Conservation (phyloP, 1,140 invertebrate genomes). For the Camponotus floridanus region DNA sequence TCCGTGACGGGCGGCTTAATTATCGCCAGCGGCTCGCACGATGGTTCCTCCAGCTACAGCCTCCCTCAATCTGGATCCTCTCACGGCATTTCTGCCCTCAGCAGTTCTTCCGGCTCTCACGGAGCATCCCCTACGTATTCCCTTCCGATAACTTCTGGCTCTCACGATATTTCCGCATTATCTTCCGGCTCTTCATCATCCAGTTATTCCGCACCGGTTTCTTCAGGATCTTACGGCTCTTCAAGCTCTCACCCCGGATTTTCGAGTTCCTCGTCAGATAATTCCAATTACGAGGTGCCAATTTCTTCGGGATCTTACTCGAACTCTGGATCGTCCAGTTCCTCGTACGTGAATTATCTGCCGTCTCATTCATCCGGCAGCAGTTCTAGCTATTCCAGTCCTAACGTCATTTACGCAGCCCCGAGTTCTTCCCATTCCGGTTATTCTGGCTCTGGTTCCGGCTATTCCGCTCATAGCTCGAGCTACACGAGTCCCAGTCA, state of each 20-base stretch:
- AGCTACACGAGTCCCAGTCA: constrained; percentile 57
- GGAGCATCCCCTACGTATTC: constrained; percentile 30
- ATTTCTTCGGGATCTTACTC: constrained; percentile 74
- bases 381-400: constrained; percentile 65
- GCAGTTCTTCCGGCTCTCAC: constrained; percentile 17
- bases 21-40: constrained; percentile 68
- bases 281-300: constrained; percentile 79
- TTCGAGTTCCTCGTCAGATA: constrained; percentile 76
- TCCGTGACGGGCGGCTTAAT: constrained; percentile 76
- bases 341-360: constrained; percentile 73
- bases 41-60: constrained; percentile 68
- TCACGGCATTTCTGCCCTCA: constrained; percentile 60
- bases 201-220: constrained; percentile 42
- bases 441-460: constrained; percentile 51
- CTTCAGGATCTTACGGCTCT: constrained; percentile 67
- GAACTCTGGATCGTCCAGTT: constrained; percentile 51
- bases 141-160: constrained; percentile 51
- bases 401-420: constrained; percentile 63
- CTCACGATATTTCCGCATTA: constrained; percentile 65
- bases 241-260: constrained; percentile 67
- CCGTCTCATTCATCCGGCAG: constrained; percentile 70
- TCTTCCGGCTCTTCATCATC: constrained; percentile 47
- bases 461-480: constrained; percentile 58
- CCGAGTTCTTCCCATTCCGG: constrained; percentile 55
- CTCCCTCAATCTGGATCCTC: constrained; percentile 68